phyloP scores from a whole-genome alignment of 1,140 invertebrate species.

The Tetramorium parvispinum region DNA sequence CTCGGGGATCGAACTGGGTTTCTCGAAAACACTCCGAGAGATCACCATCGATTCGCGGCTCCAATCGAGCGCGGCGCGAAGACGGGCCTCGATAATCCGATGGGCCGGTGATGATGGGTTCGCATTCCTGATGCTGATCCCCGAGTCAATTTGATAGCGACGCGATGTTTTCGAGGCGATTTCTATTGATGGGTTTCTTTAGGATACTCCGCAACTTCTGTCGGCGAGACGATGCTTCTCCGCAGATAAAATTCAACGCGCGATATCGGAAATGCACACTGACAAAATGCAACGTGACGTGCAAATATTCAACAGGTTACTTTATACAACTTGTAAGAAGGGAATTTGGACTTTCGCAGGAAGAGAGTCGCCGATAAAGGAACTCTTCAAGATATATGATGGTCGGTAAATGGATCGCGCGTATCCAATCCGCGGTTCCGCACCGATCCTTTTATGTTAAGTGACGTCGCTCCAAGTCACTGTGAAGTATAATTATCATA shows the following conservation, averaged over 20 bases:
- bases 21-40: slow-evolving; percentile 48
- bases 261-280: background rate
- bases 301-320: slow-evolving; percentile 49
- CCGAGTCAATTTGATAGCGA: slow-evolving; percentile 38
- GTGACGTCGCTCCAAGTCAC: background rate
- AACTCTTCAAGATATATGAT: background rate
- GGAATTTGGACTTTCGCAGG: background rate
- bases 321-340: background rate
- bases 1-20: background rate
- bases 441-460: slow-evolving; percentile 29
- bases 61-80: slow-evolving; percentile 51
- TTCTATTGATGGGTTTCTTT: background rate
- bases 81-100: slow-evolving; percentile 57
- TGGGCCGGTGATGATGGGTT: slow-evolving; percentile 61
- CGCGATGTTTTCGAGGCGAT: slow-evolving; percentile 44
- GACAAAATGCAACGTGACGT: background rate
- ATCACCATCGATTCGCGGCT: slow-evolving; percentile 21
- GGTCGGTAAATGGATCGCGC: slow-evolving; percentile 15
- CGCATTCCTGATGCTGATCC: slow-evolving; percentile 60
- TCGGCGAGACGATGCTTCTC: background rate
- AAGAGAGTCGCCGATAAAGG: slow-evolving; percentile 6
- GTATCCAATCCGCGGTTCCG: slow-evolving; percentile 1
- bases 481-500: slow-evolving; percentile 41
- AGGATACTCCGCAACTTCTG: background rate
- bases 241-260: slow-evolving; percentile 27